A percentile compares a stretch with the other conserved stretches of the same genome.
These are phyloP conservation scores for Agapetus fuscipes DNA, from an alignment of 2,888 invertebrate genomes.

Conservation along the genomic window DNA sequence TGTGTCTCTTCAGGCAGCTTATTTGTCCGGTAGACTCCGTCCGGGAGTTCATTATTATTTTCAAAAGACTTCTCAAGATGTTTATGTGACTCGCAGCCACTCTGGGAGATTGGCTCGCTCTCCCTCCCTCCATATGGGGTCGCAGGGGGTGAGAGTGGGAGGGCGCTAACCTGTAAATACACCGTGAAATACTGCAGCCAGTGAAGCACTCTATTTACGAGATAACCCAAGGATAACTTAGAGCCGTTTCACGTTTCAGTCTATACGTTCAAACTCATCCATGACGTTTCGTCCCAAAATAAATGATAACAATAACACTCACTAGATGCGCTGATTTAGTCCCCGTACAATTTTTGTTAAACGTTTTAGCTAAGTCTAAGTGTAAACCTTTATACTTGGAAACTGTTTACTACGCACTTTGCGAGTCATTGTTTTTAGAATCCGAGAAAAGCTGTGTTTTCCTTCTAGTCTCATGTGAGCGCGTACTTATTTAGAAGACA, in stretches of 20 bases:
- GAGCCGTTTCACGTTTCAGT: background rate
- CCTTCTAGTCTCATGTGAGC: no score
- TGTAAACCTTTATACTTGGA: no score
- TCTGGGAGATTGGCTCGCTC: constrained; percentile 6
- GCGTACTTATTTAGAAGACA: no score
- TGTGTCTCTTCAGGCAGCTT: no score
- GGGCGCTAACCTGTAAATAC: constrained; percentile 5
- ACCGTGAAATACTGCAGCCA: background rate
- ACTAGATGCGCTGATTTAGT: no score
- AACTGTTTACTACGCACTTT: no score
- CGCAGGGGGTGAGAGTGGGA: constrained; percentile 4
- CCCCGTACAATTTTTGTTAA: no score
- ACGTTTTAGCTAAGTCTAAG: no score
- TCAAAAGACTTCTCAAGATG: background rate
- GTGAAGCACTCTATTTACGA: background rate
- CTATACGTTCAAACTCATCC: background rate
- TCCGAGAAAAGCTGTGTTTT: no score
- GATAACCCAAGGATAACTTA: background rate
- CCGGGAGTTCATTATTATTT: background rate
- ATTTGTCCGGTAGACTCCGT: background rate
- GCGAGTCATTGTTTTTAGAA: no score
- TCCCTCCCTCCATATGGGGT: constrained; percentile 1
- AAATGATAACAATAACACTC: background rate
- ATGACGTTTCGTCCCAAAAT: background rate
- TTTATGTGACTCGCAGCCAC: constrained; percentile 4